These are phyloP conservation scores for Ariolimax columbianus DNA, from an alignment of 2,888 invertebrate genomes.

Conservation along the genomic window DNA sequence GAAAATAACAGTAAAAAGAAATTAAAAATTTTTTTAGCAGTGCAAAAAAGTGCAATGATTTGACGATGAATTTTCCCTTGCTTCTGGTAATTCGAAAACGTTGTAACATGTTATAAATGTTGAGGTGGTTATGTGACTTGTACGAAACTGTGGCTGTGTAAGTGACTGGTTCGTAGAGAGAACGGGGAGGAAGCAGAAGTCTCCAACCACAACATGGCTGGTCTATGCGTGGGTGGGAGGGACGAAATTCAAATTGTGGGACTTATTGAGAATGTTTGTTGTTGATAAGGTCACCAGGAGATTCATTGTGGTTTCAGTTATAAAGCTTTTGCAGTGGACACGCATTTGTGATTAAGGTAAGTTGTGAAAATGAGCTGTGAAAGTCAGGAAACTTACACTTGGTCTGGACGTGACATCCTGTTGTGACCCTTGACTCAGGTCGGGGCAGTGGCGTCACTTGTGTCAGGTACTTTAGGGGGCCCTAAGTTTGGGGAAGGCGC, in stretches of 20 bases:
- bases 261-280: background rate
- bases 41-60: background rate
- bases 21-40: background rate
- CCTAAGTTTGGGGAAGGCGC: too few species aligned
- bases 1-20: background rate
- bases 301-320: background rate
- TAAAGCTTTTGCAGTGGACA: too few species aligned
- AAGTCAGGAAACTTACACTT: background rate
- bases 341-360: background rate
- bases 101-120: too few species aligned
- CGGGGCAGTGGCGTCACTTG: too few species aligned
- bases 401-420: background rate
- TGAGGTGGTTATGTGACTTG: background rate
- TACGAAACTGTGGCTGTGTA: conserved; percentile 40
- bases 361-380: background rate
- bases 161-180: background rate
- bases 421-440: background rate
- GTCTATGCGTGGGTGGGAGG: conserved; percentile 54
- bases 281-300: background rate
- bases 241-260: conserved; percentile 52
- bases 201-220: conserved; percentile 53
- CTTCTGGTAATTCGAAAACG: background rate
- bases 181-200: conserved; percentile 26
- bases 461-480: too few species aligned
- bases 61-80: background rate